These are phyloP conservation scores for Nemurella pictetii DNA, from an alignment of 2,888 invertebrate species.

Conservation along the genomic window DNA sequence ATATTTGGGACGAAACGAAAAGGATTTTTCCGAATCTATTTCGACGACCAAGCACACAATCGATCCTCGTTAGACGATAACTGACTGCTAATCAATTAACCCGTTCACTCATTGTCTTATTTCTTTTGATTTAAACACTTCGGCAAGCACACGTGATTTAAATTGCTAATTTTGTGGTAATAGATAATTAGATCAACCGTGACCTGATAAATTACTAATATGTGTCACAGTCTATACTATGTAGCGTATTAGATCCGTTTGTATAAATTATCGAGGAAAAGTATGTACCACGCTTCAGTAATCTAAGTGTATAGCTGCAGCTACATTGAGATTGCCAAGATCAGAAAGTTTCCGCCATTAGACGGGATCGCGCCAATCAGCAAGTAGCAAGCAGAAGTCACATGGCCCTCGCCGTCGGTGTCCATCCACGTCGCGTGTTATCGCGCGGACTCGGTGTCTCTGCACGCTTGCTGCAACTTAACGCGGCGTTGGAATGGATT, in stretches of 20 bases:
- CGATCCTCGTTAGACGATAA: neutral
- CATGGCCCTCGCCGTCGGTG: no score
- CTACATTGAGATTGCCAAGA: no score
- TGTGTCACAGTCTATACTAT: constrained; percentile 1
- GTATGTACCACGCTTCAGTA: neutral
- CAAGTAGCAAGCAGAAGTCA: no score
- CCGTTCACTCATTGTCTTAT: neutral
- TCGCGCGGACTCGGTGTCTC: no score
- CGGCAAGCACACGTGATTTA: neutral
- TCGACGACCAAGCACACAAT: neutral
- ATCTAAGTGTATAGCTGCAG: neutral
- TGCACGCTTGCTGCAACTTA: neutral
- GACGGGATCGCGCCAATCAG: no score
- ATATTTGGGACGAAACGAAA: neutral
- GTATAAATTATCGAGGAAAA: neutral
- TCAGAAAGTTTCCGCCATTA: neutral
- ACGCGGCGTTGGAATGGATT: neutral
- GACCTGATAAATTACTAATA: constrained; percentile 20
- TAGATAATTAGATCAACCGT: constrained; percentile 21
- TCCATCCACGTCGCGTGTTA: no score
- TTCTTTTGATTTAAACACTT: neutral
- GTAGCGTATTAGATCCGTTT: neutral
- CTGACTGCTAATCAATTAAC: neutral
- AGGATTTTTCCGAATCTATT: neutral
- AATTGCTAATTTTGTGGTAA: constrained; percentile 11